These are phyloP conservation scores for Sinella curviseta DNA, from an alignment of 1,140 invertebrate genomes.

Conservation along the genomic window DNA sequence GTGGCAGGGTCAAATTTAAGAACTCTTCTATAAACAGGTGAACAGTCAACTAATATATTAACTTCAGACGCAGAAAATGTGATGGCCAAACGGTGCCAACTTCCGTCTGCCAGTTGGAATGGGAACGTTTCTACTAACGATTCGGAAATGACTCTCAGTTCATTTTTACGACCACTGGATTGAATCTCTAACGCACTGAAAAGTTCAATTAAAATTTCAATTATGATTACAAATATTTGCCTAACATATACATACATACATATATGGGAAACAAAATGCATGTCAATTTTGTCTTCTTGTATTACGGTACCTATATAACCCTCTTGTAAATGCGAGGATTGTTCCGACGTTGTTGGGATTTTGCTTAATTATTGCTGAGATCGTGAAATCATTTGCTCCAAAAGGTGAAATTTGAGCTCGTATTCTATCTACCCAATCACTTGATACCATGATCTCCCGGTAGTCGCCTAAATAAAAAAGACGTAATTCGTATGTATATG, in stretches of 20 bases:
- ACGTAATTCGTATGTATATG: neutral
- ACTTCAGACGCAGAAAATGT: slow-evolving; percentile 78
- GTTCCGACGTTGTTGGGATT: slow-evolving; percentile 78
- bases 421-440: slow-evolving; percentile 47
- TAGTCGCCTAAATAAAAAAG: slow-evolving; percentile 63
- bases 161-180: slow-evolving; percentile 81
- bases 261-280: neutral
- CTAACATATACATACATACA: neutral
- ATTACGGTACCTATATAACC: slow-evolving; percentile 51
- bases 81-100: slow-evolving; percentile 82
- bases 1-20: slow-evolving; percentile 48
- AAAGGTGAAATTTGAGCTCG: slow-evolving; percentile 39
- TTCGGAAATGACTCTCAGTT: slow-evolving; percentile 67
- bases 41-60: slow-evolving; percentile 81
- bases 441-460: slow-evolving; percentile 69
- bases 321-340: slow-evolving; percentile 72
- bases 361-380: slow-evolving; percentile 73
- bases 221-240: neutral
- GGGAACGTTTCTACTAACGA: slow-evolving; percentile 82
- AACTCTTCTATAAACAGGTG: slow-evolving; percentile 67
- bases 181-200: slow-evolving; percentile 83
- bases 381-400: slow-evolving; percentile 68
- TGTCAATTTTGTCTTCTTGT: too few relatives aligned
- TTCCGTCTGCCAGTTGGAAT: slow-evolving; percentile 77
- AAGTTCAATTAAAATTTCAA: slow-evolving; percentile 36